Evolutionary conservation across 2,888 invertebrate genomes (phyloP).

Genomic region (Drosophila tanythrix): DNA sequence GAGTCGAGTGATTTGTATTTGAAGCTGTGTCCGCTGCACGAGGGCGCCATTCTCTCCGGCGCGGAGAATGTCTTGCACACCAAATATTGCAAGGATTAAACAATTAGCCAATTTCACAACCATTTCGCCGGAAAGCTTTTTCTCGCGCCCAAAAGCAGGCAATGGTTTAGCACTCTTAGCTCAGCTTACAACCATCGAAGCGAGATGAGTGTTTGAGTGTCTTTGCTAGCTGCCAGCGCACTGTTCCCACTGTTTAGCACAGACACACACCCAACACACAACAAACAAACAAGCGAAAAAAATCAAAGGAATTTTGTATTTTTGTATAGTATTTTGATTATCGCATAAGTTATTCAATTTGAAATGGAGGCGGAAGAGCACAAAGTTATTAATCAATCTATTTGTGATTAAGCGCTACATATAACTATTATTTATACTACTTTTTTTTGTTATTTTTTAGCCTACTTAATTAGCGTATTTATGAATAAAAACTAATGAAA

Average conservation of each 20-base stretch:
- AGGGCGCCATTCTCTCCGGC: constrained; percentile 88
- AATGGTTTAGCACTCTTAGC: constrained; percentile 17
- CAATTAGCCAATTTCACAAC: not conserved
- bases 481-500: constrained; percentile 13
- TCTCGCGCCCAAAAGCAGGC: constrained; percentile 32
- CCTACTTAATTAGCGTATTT: constrained; percentile 27
- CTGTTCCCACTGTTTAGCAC: constrained; percentile 37
- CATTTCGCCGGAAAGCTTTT: constrained; percentile 27
- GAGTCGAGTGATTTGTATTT: constrained; percentile 86
- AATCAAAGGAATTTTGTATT: constrained; percentile 56
- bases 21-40: constrained; percentile 88
- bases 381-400: constrained; percentile 6
- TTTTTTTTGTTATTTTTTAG: constrained; percentile 5
- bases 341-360: constrained; percentile 37
- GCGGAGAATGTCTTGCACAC: constrained; percentile 82
- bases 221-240: constrained; percentile 10
- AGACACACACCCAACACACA: constrained; percentile 11
- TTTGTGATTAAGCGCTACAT: not conserved
- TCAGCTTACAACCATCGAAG: not conserved
- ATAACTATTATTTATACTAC: constrained; percentile 45
- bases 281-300: constrained; percentile 9
- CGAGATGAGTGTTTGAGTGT: constrained; percentile 11
- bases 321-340: constrained; percentile 61
- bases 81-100: constrained; percentile 74
- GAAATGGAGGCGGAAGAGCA: constrained; percentile 23